phyloP scores from a whole-genome alignment of 2,888 invertebrate species.

The Megastigmus dorsalis region DNA sequence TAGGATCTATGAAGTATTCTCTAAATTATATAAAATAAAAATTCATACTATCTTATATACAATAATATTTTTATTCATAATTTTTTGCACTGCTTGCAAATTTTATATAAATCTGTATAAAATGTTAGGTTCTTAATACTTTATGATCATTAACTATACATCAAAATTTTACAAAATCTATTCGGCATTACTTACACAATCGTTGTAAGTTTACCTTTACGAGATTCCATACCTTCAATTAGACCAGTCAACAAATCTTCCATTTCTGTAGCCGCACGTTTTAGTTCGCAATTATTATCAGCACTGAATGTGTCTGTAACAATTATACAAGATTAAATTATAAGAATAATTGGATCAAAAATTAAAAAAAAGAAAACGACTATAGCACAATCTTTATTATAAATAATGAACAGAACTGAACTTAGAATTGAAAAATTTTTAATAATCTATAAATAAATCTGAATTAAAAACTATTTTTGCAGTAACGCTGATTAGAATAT shows the following conservation, averaged over 20 bases:
- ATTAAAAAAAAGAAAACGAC: slow-evolving; percentile 3
- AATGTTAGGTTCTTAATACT: slow-evolving; percentile 34
- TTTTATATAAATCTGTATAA: slow-evolving; percentile 35
- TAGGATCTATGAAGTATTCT: slow-evolving; percentile 39
- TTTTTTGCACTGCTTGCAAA: slow-evolving; percentile 35
- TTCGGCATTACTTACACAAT: slow-evolving; percentile 61
- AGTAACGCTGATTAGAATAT: too few relatives aligned
- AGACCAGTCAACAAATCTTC: slow-evolving; percentile 82
- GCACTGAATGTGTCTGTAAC: slow-evolving; percentile 68
- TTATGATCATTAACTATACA: slow-evolving; percentile 17
- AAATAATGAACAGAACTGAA: too few relatives aligned
- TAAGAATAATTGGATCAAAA: too few relatives aligned
- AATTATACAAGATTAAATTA: slow-evolving; percentile 2
- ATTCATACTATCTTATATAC: slow-evolving; percentile 14
- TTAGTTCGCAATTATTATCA: slow-evolving; percentile 80
- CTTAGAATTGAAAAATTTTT: too few relatives aligned
- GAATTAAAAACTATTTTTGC: too few relatives aligned
- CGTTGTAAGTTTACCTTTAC: slow-evolving; percentile 69
- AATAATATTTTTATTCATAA: slow-evolving; percentile 36
- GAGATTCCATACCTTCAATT: slow-evolving; percentile 80
- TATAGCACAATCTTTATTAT: background rate
- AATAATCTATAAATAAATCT: too few relatives aligned
- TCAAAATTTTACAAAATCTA: slow-evolving; percentile 30
- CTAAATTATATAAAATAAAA: slow-evolving; percentile 32
- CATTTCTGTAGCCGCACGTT: slow-evolving; percentile 83